phyloP scores from a whole-genome alignment of 2,797 vertebrate species.

The Hydrocynus forskahlii region DNA sequence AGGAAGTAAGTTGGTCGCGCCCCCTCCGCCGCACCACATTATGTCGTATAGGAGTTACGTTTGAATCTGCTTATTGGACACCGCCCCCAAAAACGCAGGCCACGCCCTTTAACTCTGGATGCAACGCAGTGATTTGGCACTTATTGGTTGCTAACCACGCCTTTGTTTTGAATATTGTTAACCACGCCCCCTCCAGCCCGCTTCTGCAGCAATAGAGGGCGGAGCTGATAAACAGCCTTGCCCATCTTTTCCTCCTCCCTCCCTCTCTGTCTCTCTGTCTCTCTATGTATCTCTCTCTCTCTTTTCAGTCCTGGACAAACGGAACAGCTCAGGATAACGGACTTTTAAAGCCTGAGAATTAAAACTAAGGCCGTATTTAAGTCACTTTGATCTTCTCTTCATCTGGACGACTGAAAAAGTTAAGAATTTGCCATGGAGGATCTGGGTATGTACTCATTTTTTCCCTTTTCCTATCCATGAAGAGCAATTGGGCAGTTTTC shows the following conservation, averaged over 20 bases:
- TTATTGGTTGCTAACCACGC: no score
- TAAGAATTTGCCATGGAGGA: slow-evolving; percentile 75
- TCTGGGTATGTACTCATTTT: slow-evolving; percentile 71
- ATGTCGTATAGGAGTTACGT: no score
- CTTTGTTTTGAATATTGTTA: no score
- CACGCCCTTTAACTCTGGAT: no score
- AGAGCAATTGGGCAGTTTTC: slow-evolving; percentile 1
- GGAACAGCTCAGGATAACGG: not conserved
- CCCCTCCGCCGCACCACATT: no score
- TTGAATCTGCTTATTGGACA: no score
- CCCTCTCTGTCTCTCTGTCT: not conserved
- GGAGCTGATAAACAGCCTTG: slow-evolving; percentile 60
- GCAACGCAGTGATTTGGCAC: no score
- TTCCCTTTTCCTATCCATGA: not conserved
- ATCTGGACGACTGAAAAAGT: slow-evolving; percentile 49
- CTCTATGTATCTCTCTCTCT: not conserved
- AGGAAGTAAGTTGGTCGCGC: not conserved
- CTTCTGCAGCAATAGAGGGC: slow-evolving; percentile 69
- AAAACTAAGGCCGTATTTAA: not conserved
- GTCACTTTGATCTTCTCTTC: not conserved
- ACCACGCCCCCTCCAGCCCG: slow-evolving; percentile 7
- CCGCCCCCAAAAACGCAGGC: no score
- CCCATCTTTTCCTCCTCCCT: slow-evolving; percentile 7
- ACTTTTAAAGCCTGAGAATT: not conserved
- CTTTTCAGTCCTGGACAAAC: not conserved